Conservation (phyloP, 1,140 invertebrate genomes). For the Drosophila nigrodunni region DNA sequence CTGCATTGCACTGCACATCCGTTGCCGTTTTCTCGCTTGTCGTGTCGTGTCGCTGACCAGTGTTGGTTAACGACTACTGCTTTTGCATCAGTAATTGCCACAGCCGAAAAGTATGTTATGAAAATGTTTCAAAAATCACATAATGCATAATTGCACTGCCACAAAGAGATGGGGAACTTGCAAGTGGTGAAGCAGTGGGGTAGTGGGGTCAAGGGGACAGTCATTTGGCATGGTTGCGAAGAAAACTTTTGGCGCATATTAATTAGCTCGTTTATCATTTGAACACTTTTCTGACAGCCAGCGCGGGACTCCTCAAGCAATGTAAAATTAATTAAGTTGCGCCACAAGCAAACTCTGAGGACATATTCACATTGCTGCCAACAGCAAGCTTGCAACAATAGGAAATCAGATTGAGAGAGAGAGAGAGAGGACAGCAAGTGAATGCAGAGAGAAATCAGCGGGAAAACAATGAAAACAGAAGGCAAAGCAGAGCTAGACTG, state of each 20-base stretch:
- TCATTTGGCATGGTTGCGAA: slow-evolving; percentile 12
- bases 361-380: slow-evolving; percentile 27
- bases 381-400: slow-evolving; percentile 21
- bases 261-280: slow-evolving; percentile 81
- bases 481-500: slow-evolving; percentile 35
- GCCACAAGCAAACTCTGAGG: slow-evolving; percentile 60
- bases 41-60: slow-evolving; percentile 60
- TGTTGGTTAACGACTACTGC: slow-evolving; percentile 1
- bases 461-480: slow-evolving; percentile 29
- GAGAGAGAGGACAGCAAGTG: slow-evolving; percentile 13
- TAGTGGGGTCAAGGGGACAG: slow-evolving; percentile 13
- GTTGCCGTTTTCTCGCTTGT: neutral
- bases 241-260: slow-evolving; percentile 71
- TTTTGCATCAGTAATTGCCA: slow-evolving; percentile 13
- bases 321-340: slow-evolving; percentile 82
- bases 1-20: no score
- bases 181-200: slow-evolving; percentile 1
- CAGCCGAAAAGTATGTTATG: slow-evolving; percentile 36
- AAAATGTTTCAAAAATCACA: slow-evolving; percentile 64
- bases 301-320: slow-evolving; percentile 57
- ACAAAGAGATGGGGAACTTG: slow-evolving; percentile 2
- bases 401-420: neutral
- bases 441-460: slow-evolving; percentile 7
- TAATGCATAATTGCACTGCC: slow-evolving; percentile 72
- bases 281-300: slow-evolving; percentile 75